Evolutionary conservation across 2,797 vertebrate species (phyloP).

Genomic region (Rhabdomys pumilio): DNA sequence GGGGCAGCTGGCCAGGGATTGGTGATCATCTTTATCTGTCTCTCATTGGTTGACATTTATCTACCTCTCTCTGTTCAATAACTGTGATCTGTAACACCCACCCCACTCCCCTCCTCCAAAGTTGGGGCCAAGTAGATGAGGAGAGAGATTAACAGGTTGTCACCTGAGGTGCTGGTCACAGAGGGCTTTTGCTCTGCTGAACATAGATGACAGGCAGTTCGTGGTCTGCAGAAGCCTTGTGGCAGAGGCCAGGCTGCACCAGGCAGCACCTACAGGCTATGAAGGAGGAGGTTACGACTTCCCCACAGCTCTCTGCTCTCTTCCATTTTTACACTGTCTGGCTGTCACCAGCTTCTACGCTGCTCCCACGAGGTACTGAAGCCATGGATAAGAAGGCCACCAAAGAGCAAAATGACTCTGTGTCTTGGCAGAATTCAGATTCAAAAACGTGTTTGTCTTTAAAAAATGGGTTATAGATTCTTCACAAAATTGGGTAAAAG

Average conservation of each 20-base stretch:
- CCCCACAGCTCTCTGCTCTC: background rate
- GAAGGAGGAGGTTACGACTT: accelerated
- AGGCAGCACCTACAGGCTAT: background rate
- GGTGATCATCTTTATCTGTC: background rate
- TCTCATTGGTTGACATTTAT: background rate
- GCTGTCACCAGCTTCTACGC: background rate
- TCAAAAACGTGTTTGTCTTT: background rate
- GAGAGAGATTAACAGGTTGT: too few species aligned
- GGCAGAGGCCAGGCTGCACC: background rate
- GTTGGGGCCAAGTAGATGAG: background rate
- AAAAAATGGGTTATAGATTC: slow-evolving; percentile 7
- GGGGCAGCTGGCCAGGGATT: accelerated
- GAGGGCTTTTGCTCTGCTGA: background rate
- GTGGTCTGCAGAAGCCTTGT: background rate
- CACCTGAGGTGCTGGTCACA: background rate
- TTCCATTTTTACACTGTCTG: background rate
- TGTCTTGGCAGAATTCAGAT: background rate
- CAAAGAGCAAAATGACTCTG: background rate
- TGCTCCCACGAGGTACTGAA: background rate
- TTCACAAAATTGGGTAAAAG: background rate
- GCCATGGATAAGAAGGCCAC: background rate
- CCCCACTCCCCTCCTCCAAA: background rate
- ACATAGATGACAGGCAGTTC: background rate
- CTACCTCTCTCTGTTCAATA: background rate
- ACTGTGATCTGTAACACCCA: background rate